phyloP scores from a whole-genome alignment of 2,888 invertebrate genomes.

The Pinctada fucata region DNA sequence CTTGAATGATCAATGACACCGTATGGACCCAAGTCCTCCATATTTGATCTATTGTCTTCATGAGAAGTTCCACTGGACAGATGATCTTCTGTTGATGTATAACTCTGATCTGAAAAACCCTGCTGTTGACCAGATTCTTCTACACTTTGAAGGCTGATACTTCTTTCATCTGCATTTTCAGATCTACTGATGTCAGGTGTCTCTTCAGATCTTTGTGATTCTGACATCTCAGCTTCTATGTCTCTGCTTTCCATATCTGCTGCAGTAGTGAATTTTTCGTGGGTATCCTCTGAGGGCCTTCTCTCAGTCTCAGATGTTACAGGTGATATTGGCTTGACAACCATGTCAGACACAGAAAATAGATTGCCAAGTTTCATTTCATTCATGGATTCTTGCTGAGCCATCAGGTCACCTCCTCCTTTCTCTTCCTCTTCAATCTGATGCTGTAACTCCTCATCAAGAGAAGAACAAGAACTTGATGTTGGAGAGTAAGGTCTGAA shows the following conservation, averaged over 20 bases:
- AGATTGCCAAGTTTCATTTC: background rate
- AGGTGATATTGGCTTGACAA: background rate
- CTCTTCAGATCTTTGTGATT: background rate
- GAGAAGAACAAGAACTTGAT: background rate
- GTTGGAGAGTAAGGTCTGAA: background rate
- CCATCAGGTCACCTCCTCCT: background rate
- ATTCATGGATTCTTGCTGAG: background rate
- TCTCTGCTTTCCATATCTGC: background rate
- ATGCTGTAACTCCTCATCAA: background rate
- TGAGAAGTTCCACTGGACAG: no score
- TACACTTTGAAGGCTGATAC: background rate
- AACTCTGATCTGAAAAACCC: background rate
- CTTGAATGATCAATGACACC: background rate
- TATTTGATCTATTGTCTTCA: background rate
- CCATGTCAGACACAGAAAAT: background rate
- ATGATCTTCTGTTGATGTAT: no score
- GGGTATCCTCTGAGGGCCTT: background rate
- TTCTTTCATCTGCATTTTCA: background rate
- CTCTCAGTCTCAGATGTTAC: background rate
- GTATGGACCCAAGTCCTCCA: background rate
- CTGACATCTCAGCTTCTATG: no score
- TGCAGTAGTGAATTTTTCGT: background rate
- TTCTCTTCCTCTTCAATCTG: background rate
- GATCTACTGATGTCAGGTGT: background rate
- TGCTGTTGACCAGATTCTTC: background rate